A percentile compares a stretch with the other conserved stretches of the same genome.
Conservation (phyloP, 2,113 vertebrate species). For the Solenodon paradoxus region DNA sequence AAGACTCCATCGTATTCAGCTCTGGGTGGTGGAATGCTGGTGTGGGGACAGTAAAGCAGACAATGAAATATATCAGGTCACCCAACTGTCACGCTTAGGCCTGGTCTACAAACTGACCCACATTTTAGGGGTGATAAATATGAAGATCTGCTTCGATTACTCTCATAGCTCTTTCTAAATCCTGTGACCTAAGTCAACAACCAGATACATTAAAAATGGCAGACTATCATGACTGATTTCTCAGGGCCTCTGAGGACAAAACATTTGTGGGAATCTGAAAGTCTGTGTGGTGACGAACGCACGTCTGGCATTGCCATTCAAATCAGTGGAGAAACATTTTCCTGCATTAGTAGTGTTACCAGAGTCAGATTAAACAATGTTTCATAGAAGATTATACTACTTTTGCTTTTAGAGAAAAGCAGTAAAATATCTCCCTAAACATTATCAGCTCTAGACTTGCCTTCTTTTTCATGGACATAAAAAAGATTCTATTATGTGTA, state of each 20-base stretch:
- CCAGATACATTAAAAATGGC: not conserved
- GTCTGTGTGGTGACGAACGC: not conserved
- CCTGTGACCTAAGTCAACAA: not conserved
- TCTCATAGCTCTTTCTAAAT: not conserved
- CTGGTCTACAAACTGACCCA: not conserved
- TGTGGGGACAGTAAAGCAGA: not conserved
- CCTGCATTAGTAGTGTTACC: not conserved
- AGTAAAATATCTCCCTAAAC: not conserved
- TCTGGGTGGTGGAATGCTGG: not conserved
- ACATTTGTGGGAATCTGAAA: fast-evolving
- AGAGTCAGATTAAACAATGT: not conserved
- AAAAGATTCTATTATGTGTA: not conserved
- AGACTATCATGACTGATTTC: not conserved
- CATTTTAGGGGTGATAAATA: not conserved
- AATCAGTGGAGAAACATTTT: not conserved
- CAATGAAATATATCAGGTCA: not conserved
- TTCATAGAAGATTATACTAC: not conserved
- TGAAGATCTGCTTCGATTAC: not conserved
- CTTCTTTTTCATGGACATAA: not conserved
- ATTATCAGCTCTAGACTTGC: not conserved
- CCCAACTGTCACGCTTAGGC: not conserved
- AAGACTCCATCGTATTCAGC: not conserved
- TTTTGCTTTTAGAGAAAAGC: not conserved
- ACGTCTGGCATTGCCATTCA: not conserved
- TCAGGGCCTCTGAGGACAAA: not conserved